Percentiles rank a stretch among this genome's conserved stretches.
phyloP scores from a whole-genome alignment of 1,140 invertebrate species.

The Papilio aristodemus region DNA sequence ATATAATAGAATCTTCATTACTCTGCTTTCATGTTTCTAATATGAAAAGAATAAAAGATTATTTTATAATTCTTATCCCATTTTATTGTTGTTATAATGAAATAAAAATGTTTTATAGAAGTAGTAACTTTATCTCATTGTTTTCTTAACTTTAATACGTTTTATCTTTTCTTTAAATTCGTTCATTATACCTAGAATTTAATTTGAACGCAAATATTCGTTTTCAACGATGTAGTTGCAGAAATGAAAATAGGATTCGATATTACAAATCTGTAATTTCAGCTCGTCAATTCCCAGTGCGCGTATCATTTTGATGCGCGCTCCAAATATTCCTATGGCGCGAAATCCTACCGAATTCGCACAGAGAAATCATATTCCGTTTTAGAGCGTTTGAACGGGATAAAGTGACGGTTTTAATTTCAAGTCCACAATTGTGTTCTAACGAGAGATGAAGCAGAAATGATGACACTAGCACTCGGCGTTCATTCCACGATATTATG shows the following conservation, averaged over 20 bases:
- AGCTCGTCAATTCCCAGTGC: slow-evolving; percentile 5
- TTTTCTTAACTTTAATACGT: too few species aligned
- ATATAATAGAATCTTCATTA: too few species aligned
- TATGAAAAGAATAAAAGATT: too few species aligned
- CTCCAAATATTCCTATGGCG: slow-evolving; percentile 14
- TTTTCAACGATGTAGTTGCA: background rate
- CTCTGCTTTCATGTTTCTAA: too few species aligned
- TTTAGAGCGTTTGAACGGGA: slow-evolving; percentile 38
- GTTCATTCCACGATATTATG: slow-evolving; percentile 57
- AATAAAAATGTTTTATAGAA: too few species aligned
- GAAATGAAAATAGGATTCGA: background rate
- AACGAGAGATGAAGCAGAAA: slow-evolving; percentile 72
- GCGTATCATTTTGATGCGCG: slow-evolving; percentile 2
- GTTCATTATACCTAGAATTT: background rate
- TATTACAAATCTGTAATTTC: slow-evolving; percentile 23
- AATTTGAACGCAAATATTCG: background rate
- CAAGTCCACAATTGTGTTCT: slow-evolving; percentile 63
- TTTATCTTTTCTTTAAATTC: too few species aligned
- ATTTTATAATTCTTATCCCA: too few species aligned
- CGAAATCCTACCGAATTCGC: slow-evolving; percentile 18
- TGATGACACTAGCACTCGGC: slow-evolving; percentile 71
- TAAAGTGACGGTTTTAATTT: slow-evolving; percentile 65
- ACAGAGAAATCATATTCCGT: slow-evolving; percentile 24
- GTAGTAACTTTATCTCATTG: too few species aligned
- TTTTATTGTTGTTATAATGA: too few species aligned